These are phyloP conservation scores for Oophaga pumilio DNA, from an alignment of 2,113 vertebrate species.

Conservation along the genomic window DNA sequence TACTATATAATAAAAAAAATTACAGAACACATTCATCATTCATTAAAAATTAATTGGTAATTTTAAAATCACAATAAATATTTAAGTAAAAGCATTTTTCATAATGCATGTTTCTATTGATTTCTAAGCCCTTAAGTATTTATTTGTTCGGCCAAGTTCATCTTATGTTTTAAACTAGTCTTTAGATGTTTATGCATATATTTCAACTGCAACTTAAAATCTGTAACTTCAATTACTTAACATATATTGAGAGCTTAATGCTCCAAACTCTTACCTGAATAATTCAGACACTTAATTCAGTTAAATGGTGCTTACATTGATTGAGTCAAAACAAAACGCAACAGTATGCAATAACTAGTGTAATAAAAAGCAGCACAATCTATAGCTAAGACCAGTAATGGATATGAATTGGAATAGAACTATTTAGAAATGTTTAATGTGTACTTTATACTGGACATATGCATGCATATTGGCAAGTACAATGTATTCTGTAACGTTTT, in stretches of 20 bases:
- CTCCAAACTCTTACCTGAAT: constrained; percentile 44
- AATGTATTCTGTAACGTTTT: too few relatives aligned
- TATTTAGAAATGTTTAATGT: background rate
- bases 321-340: constrained; percentile 50
- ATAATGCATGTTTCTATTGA: constrained; percentile 1
- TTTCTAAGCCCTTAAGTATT: background rate
- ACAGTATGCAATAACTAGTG: constrained; percentile 11
- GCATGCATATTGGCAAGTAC: too few relatives aligned
- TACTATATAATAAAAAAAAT: background rate
- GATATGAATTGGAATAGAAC: background rate
- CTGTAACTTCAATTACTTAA: constrained; percentile 44
- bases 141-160: background rate
- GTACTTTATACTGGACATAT: too few relatives aligned
- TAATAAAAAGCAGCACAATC: background rate
- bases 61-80: background rate
- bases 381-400: background rate
- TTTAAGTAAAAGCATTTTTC: background rate
- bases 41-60: background rate
- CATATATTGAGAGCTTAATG: constrained; percentile 44
- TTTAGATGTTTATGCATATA: constrained; percentile 2
- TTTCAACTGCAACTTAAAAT: constrained; percentile 23
- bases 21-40: background rate
- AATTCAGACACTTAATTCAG: constrained; percentile 37
- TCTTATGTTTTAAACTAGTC: background rate
- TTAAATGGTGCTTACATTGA: constrained; percentile 45